These are phyloP conservation scores for Dromas ardeola DNA, from an alignment of 2,113 vertebrate genomes.

Conservation along the genomic window DNA sequence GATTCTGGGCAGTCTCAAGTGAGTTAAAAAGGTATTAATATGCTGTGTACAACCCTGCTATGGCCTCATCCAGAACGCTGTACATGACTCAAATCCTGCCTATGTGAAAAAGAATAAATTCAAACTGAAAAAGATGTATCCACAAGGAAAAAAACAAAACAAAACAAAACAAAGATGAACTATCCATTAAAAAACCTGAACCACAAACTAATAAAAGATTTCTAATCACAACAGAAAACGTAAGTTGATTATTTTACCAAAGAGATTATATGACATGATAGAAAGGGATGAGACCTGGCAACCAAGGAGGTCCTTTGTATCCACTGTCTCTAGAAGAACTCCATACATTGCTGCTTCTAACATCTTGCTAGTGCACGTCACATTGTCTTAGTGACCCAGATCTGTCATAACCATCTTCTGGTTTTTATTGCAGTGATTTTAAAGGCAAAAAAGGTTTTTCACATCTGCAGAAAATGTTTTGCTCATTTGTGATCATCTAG, in stretches of 20 bases:
- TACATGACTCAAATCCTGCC: not conserved
- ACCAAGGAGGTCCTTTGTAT: not conserved
- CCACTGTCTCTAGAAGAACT: not conserved
- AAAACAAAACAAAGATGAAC: not conserved
- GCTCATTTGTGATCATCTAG: not conserved
- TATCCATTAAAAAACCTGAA: not conserved
- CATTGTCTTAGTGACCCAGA: conserved; percentile 43
- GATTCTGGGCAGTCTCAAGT: not conserved
- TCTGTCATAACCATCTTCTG: conserved; percentile 18
- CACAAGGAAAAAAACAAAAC: not conserved
- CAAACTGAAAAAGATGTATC: not conserved
- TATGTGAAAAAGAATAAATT: not conserved
- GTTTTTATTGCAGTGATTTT: not conserved
- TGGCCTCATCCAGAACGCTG: not conserved
- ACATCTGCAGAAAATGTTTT: not conserved
- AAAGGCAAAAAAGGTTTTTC: not conserved
- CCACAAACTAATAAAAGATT: not conserved
- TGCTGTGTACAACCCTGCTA: not conserved
- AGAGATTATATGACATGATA: not conserved
- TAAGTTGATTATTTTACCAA: not conserved
- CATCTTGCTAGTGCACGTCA: not conserved
- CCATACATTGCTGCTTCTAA: not conserved
- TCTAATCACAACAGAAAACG: not conserved
- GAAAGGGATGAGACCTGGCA: not conserved
- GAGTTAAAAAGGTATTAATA: not conserved